Base-by-base conservation (phyloP, 1,140 invertebrate genomes). In the Achroia grisella region DNA sequence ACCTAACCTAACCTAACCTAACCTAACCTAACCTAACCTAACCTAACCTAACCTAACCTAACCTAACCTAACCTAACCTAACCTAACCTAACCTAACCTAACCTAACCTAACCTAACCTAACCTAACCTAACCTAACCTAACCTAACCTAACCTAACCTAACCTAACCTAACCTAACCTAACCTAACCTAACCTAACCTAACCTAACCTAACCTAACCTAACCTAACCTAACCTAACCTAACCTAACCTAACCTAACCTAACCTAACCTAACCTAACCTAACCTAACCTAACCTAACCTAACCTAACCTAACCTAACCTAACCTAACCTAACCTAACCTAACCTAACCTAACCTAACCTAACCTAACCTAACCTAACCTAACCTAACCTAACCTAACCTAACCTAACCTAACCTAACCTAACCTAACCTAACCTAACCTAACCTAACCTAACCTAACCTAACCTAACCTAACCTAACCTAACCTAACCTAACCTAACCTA, bases 11-110 rank as follows among this genome's bases (percentile, higher is more conserved):
- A 2, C 27, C 32, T 10, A 11, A 36, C 15, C 44, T 39, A 34
- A 39, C 35, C 44, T 33, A 39, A 39, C 44, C 36, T 29, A 46
- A 39, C 43, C 43, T 37, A 37, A 37, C 43, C 43, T 37, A 23
- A 39, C 32, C 35, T 31, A 46, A 39, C 44, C 44, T 29, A 29
- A 32, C 40, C 44, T 39, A 39, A 39, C 34, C 44, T 48, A 52
- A 52, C 45, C 48, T 57, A 52, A 52, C 54, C 54, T 57, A 52
- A 50, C 54, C 54, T 52, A 52, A 48, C 54, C 54, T 57, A 52
- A 52, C 54, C 54, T 52, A 52, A 48, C 53, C 52, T 56, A 47
- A 50, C 52, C 52, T 48, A 50, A 50, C 51, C 51, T 53, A 53
- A 53, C 51, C 50, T 53, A 47, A 52, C 50, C 50, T 52, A 52